Evolutionary conservation across 2,888 invertebrate species (phyloP).

Genomic region (Pterostichus niger): DNA sequence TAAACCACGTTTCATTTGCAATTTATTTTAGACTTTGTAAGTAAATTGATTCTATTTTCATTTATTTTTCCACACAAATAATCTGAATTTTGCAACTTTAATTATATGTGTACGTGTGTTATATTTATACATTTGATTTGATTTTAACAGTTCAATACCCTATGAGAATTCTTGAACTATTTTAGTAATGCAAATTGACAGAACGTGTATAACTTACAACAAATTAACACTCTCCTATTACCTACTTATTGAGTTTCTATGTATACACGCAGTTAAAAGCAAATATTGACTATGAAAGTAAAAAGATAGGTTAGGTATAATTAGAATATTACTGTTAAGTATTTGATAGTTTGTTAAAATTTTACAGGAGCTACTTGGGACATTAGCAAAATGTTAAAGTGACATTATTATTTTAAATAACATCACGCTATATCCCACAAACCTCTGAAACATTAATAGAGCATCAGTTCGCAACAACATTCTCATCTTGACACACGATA

Average conservation of each 20-base stretch:
- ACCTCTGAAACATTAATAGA: too few species aligned
- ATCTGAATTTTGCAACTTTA: too few species aligned
- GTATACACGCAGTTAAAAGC: background rate
- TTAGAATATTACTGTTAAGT: constrained; percentile 17
- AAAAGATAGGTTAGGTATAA: constrained; percentile 7
- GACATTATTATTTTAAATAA: constrained; percentile 1
- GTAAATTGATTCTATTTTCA: too few species aligned
- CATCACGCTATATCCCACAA: too few species aligned
- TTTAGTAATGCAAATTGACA: constrained; percentile 4
- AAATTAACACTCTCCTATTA: constrained; percentile 1
- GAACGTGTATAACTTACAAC: background rate
- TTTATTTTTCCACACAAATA: too few species aligned
- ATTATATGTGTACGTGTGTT: too few species aligned
- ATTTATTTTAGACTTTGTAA: too few species aligned
- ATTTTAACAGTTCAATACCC: background rate
- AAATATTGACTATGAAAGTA: constrained; percentile 1
- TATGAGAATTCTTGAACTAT: background rate
- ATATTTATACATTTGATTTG: background rate
- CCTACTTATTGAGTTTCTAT: background rate
- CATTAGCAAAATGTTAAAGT: background rate
- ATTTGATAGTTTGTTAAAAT: constrained; percentile 24
- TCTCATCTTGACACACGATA: too few species aligned
- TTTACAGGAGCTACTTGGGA: background rate
- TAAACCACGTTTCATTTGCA: too few species aligned
- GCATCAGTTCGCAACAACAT: too few species aligned